Evolutionary conservation across 2,113 vertebrate genomes (phyloP).

Genomic region (Alces alces): DNA sequence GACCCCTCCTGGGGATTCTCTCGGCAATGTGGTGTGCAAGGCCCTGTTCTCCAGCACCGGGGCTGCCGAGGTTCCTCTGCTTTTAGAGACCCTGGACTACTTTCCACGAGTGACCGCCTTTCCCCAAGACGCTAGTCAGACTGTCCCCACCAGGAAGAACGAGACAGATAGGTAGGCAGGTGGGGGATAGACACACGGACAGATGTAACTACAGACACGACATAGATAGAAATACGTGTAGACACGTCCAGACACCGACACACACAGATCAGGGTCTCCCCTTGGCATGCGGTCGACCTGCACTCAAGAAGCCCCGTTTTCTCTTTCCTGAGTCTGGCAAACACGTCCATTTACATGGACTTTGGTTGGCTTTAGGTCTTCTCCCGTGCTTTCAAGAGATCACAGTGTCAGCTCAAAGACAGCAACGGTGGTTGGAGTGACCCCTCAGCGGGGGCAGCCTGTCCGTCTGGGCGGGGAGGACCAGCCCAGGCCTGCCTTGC

Average conservation of each 20-base stretch:
- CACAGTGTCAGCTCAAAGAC: rapidly evolving
- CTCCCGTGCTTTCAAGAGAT: background rate
- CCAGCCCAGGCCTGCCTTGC: rapidly evolving
- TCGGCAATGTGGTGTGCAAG: rapidly evolving
- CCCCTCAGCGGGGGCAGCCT: no score
- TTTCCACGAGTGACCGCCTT: background rate
- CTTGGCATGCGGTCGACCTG: background rate
- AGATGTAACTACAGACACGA: background rate
- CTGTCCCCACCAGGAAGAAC: background rate
- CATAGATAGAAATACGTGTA: rapidly evolving
- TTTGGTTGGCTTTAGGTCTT: background rate
- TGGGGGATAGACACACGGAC: background rate
- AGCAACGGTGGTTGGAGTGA: rapidly evolving
- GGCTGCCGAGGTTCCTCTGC: no score
- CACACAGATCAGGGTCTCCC: rapidly evolving
- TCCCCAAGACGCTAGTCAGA: background rate
- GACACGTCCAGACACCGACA: rapidly evolving
- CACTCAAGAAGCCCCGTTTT: rapidly evolving
- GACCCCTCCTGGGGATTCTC: rapidly evolving
- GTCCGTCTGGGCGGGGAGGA: rapidly evolving
- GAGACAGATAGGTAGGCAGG: background rate
- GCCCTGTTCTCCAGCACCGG: rapidly evolving
- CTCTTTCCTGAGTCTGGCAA: background rate
- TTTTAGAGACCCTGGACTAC: background rate
- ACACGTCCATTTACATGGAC: rapidly evolving